These are phyloP conservation scores for Hydropsyche betteni DNA, from an alignment of 2,888 invertebrate species.

Conservation along the genomic window DNA sequence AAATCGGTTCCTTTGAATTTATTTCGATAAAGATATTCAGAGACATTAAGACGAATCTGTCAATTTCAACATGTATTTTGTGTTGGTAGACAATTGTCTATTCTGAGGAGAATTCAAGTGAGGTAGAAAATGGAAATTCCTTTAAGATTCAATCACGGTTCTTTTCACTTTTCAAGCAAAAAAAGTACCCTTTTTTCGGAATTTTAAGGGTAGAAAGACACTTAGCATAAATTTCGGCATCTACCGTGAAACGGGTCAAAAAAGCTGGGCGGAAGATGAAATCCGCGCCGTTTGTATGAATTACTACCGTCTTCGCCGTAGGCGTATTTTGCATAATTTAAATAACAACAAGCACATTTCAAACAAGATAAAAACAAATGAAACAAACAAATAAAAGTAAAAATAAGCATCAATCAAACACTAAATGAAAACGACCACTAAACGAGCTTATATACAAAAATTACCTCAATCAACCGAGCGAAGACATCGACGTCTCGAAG, in stretches of 20 bases:
- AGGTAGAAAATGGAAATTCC: constrained; percentile 20
- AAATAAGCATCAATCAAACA: no score
- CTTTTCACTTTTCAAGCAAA: constrained; percentile 23
- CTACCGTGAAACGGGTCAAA: constrained; percentile 1
- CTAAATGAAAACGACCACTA: no score
- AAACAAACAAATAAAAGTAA: no score
- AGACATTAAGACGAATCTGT: constrained; percentile 11
- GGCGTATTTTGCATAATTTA: neutral
- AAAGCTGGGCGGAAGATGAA: neutral
- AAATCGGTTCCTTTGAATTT: no score
- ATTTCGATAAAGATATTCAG: neutral
- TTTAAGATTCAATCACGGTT: constrained; percentile 23
- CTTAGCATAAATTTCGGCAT: constrained; percentile 25
- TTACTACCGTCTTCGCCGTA: neutral
- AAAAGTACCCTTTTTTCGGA: constrained; percentile 5
- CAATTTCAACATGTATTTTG: constrained; percentile 16
- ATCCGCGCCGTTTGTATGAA: constrained; percentile 1
- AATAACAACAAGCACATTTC: no score
- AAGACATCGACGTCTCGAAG: no score
- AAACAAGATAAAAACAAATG: no score
- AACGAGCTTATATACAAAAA: no score
- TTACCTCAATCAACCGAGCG: no score
- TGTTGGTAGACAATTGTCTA: constrained; percentile 13
- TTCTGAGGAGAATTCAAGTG: neutral
- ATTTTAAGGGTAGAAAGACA: constrained; percentile 25